Conservation (phyloP, 2,113 vertebrate genomes). For the Cynoglossus semilaevis region DNA sequence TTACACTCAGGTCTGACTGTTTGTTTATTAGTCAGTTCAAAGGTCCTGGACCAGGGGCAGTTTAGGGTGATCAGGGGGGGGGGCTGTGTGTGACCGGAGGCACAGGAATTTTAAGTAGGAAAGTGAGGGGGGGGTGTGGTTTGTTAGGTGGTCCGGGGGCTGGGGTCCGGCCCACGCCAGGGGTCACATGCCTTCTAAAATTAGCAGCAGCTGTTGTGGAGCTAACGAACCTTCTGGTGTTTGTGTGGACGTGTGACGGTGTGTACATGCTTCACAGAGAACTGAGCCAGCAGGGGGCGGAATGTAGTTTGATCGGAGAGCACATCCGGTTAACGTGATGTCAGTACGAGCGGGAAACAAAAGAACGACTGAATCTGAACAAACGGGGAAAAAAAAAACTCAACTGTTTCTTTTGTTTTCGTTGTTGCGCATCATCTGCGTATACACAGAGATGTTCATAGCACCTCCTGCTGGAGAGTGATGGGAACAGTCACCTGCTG, state of each 20-base stretch:
- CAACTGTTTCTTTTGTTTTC: not conserved
- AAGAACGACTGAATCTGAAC: not conserved
- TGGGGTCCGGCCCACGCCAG: slow-evolving; percentile 41
- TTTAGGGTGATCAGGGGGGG: slow-evolving; percentile 23
- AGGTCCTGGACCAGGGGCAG: not conserved
- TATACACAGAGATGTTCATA: not conserved
- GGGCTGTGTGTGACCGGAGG: slow-evolving; percentile 36
- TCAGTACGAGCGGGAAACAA: slow-evolving; percentile 22
- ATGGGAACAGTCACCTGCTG: slow-evolving; percentile 43
- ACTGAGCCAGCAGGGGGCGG: slow-evolving; percentile 19
- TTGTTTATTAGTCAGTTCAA: too few species aligned
- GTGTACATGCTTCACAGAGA: slow-evolving; percentile 10
- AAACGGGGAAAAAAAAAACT: not conserved
- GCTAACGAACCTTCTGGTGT: slow-evolving; percentile 42
- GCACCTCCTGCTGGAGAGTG: not conserved
- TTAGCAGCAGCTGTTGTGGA: slow-evolving; percentile 72
- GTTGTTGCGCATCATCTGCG: not conserved
- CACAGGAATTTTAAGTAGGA: slow-evolving; percentile 47
- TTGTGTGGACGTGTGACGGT: not conserved
- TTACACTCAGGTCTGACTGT: too few species aligned
- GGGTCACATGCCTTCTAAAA: slow-evolving; percentile 59
- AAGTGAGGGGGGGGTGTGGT: slow-evolving; percentile 29
- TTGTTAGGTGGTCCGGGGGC: slow-evolving; percentile 39
- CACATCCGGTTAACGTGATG: slow-evolving; percentile 37
- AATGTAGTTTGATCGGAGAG: slow-evolving; percentile 20